Evolutionary conservation across 2,888 invertebrate genomes (phyloP).

Genomic region (Amphipoea oculea): DNA sequence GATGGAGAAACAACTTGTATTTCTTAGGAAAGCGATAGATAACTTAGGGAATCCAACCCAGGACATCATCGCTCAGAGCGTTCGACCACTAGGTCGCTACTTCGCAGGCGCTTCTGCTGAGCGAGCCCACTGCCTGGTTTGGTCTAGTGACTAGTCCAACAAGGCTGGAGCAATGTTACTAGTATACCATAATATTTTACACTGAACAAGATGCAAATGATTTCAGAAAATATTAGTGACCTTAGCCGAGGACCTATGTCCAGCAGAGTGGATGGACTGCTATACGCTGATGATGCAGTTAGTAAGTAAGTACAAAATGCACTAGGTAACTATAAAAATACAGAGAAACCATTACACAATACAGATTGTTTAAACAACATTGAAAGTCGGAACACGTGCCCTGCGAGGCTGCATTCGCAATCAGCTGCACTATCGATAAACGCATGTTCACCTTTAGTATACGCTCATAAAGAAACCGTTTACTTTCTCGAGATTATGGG

Average conservation of each 20-base stretch:
- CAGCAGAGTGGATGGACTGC: background rate
- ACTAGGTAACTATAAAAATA: background rate
- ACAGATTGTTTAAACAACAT: slow-evolving; percentile 43
- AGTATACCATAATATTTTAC: background rate
- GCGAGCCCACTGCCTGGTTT: background rate
- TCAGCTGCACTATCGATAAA: slow-evolving; percentile 46
- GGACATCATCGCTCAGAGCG: background rate
- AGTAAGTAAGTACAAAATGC: background rate
- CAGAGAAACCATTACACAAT: slow-evolving; percentile 39
- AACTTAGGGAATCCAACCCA: background rate
- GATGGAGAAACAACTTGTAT: too few relatives aligned
- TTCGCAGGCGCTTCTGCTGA: background rate
- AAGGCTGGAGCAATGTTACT: too few relatives aligned
- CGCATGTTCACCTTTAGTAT: slow-evolving; percentile 36
- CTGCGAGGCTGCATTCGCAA: slow-evolving; percentile 22
- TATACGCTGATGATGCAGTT: background rate
- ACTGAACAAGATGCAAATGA: background rate
- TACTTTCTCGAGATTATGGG: slow-evolving; percentile 19
- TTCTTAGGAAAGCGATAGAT: background rate
- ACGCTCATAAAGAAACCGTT: slow-evolving; percentile 25
- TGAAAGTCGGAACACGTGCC: slow-evolving; percentile 54
- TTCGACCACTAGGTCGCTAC: background rate
- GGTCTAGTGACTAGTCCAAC: background rate
- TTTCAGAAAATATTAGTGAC: background rate
- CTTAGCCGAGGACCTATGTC: background rate